phyloP scores from a whole-genome alignment of 1,140 invertebrate genomes.

The Phocides pigmalion region DNA sequence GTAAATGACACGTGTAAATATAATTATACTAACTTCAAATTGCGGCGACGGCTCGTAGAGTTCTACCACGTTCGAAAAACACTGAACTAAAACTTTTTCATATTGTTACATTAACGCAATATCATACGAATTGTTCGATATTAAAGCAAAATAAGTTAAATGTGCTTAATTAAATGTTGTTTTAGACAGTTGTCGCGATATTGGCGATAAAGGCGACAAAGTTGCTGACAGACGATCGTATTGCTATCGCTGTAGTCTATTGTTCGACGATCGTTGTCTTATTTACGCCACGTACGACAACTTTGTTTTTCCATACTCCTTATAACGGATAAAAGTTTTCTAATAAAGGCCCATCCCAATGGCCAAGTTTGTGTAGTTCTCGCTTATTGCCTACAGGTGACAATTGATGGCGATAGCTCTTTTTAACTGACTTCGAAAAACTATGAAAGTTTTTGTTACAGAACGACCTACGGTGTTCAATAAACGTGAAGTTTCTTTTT shows the following conservation, averaged over 20 bases:
- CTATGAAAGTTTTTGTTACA: conserved; percentile 51
- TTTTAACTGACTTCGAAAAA: conserved; percentile 71
- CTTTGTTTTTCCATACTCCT: conserved; percentile 77
- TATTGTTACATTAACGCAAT: background rate
- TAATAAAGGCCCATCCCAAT: conserved; percentile 74
- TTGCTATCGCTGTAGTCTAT: conserved; percentile 14
- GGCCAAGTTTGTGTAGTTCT: conserved; percentile 67
- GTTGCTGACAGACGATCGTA: conserved; percentile 13
- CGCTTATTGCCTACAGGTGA: conserved; percentile 78
- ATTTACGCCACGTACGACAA: conserved; percentile 76
- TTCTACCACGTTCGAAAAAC: background rate
- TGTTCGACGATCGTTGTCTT: conserved; percentile 55
- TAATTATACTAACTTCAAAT: no score
- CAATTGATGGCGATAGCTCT: conserved; percentile 77
- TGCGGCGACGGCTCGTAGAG: background rate
- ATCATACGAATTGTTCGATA: background rate
- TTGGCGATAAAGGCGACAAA: conserved; percentile 16
- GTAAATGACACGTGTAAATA: no score
- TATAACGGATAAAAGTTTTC: conserved; percentile 75
- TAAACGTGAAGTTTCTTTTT: conserved; percentile 22
- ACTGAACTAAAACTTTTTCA: background rate
- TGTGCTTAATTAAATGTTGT: conserved; percentile 18
- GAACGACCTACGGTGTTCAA: conserved; percentile 15
- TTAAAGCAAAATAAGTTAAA: conserved; percentile 6
- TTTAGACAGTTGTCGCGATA: conserved; percentile 13